Conservation (phyloP, 2,797 vertebrate genomes). For the Threskiornis aethiopicus region DNA sequence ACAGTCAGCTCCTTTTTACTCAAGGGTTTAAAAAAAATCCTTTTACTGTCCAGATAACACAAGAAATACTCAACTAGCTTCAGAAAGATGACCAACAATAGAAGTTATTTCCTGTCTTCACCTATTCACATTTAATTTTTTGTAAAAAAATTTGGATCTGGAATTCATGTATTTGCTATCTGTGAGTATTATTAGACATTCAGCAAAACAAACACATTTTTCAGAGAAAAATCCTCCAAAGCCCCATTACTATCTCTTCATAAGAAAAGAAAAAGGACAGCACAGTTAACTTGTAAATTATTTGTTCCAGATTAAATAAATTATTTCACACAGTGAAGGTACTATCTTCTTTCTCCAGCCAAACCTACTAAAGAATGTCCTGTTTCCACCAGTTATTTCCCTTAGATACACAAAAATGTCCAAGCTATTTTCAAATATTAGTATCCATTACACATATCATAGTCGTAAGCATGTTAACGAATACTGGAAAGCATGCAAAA, state of each 20-base stretch:
- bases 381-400: not conserved
- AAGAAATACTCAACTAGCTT: not conserved
- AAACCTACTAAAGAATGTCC: not conserved
- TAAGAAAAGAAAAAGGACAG: not conserved
- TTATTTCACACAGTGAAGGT: not conserved
- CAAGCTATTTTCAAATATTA: not conserved
- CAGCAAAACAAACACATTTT: not conserved
- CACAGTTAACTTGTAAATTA: not conserved
- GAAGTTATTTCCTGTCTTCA: not conserved
- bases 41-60: not conserved
- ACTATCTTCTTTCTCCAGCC: not conserved
- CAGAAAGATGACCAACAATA: not conserved
- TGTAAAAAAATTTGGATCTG: not conserved
- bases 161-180: not conserved
- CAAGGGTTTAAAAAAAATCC: not conserved
- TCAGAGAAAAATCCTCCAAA: not conserved
- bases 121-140: not conserved
- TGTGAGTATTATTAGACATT: not conserved
- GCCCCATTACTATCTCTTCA: not conserved
- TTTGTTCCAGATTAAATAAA: not conserved
- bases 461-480: not conserved
- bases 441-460: not conserved
- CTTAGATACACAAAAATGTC: not conserved
- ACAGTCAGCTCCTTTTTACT: not conserved
- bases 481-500: not conserved